Evolutionary conservation across 2,888 invertebrate genomes (phyloP).

Genomic region (Microplitis manilae): DNA sequence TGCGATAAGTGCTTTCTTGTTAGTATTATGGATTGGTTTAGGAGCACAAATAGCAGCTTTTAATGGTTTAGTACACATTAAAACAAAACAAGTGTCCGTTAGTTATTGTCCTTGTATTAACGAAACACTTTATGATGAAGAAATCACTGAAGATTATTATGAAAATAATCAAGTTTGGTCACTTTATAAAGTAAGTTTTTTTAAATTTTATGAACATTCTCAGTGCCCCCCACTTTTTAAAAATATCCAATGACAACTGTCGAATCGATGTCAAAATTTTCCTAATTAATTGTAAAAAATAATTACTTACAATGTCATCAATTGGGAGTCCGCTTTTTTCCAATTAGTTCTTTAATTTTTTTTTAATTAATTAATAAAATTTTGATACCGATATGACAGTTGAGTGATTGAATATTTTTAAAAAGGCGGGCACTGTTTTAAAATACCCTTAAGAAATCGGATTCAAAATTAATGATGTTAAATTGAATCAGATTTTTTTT

Average conservation of each 20-base stretch:
- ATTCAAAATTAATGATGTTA: not conserved
- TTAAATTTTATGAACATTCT: not conserved
- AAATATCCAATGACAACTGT: no score
- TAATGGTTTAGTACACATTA: conserved; percentile 68
- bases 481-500: no score
- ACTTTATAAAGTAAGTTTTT: conserved; percentile 61
- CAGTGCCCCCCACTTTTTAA: no score
- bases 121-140: conserved; percentile 51
- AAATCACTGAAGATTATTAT: conserved; percentile 4
- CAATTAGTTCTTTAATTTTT: no score
- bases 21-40: conserved; percentile 79
- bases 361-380: no score
- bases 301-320: no score
- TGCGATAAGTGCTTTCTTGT: conserved; percentile 75
- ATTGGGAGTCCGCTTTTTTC: no score
- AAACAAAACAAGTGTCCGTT: conserved; percentile 73
- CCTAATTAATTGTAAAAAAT: no score
- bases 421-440: no score
- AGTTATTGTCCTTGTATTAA: conserved; percentile 74
- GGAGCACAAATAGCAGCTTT: conserved; percentile 78
- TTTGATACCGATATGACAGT: no score
- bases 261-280: no score
- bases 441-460: not conserved
- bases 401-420: no score
- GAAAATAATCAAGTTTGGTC: conserved; percentile 54